A percentile compares a stretch with the other conserved stretches of the same genome.
Conservation (phyloP, 2,888 invertebrate species). For the Callinectes sapidus region DNA sequence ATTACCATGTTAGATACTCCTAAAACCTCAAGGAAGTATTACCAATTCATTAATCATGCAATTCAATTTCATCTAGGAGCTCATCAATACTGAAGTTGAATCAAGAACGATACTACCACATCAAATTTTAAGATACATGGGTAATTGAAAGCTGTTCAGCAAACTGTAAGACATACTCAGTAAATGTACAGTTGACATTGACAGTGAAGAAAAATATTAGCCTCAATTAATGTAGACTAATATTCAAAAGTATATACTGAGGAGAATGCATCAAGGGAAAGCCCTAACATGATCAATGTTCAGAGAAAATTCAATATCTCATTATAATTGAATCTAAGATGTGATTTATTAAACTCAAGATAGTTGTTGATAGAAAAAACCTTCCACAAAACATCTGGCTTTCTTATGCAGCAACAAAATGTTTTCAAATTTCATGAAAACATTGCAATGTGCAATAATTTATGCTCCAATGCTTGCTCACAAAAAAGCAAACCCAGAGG, state of each 20-base stretch:
- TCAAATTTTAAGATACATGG: neutral
- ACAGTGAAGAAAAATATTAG: neutral
- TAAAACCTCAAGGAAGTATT: neutral
- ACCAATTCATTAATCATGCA: constrained; percentile 17
- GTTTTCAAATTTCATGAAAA: neutral
- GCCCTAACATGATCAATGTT: neutral
- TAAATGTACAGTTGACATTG: neutral
- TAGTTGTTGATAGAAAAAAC: neutral
- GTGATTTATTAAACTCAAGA: neutral
- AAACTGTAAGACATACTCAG: neutral
- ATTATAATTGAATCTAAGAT: neutral
- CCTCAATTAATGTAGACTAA: neutral
- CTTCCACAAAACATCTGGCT: neutral
- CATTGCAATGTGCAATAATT: neutral
- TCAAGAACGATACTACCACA: neutral
- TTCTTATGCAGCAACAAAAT: neutral
- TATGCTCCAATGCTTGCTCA: constrained; percentile 2
- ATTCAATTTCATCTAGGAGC: neutral
- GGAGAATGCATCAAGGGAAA: neutral
- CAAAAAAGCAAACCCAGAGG: constrained; percentile 16
- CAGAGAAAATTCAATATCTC: neutral
- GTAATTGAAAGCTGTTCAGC: constrained; percentile 6
- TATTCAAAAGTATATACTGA: neutral
- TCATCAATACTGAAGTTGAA: neutral
- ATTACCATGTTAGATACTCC: constrained; percentile 42